Evolutionary conservation across 2,797 vertebrate species (phyloP).

Genomic region (Poliocrania exsul): DNA sequence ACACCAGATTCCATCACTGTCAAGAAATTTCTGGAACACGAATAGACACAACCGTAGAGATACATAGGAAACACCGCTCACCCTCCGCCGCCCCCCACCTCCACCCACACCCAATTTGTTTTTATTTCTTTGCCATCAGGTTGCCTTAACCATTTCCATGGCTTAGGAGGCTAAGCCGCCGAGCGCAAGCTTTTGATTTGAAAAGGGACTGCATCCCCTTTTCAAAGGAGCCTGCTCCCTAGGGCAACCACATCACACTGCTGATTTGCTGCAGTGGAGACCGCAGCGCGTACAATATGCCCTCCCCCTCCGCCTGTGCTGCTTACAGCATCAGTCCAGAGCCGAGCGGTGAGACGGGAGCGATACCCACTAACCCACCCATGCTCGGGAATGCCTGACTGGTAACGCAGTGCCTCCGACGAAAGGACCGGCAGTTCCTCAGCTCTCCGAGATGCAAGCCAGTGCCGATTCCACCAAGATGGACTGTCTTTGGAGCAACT

Average conservation of each 20-base stretch:
- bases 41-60: not conserved
- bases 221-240: conserved; percentile 71
- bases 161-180: not conserved
- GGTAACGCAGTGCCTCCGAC: conserved; percentile 68
- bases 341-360: conserved; percentile 78
- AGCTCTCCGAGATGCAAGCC: conserved; percentile 90
- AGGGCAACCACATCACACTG: conserved; percentile 76
- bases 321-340: conserved; percentile 85
- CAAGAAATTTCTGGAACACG: conserved; percentile 74
- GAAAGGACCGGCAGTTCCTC: conserved; percentile 21
- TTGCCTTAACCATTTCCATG: conserved; percentile 26
- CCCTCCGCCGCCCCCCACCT: not conserved
- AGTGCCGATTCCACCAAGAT: conserved; percentile 91
- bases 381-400: conserved; percentile 85
- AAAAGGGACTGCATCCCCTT: conserved; percentile 70
- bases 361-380: conserved; percentile 78
- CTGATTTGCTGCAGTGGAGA: conserved; percentile 89
- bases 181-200: conserved; percentile 68
- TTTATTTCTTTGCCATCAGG: conserved; percentile 15
- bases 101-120: not conserved
- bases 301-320: conserved; percentile 74
- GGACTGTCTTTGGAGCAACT: conserved; percentile 95
- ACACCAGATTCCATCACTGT: conserved; percentile 5
- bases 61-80: not conserved
- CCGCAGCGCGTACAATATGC: conserved; percentile 84